Conservation (phyloP, 2,888 invertebrate genomes). For the Tuberolachnus salignus region DNA sequence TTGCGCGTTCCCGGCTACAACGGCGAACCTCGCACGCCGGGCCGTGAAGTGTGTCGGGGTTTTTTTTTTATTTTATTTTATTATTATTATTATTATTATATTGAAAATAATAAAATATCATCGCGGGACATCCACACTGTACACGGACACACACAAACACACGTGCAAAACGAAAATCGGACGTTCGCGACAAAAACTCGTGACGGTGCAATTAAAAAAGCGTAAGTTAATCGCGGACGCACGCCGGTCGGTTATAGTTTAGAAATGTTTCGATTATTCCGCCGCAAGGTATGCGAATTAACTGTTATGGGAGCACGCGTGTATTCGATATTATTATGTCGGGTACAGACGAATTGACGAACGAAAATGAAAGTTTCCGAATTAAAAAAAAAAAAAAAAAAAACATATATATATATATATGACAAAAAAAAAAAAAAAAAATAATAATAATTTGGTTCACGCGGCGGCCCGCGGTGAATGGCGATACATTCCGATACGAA, state of each 20-base stretch:
- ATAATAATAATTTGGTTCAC: slow-evolving; percentile 20
- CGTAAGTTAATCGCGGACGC: background rate
- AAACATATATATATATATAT: no score
- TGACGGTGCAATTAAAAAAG: background rate
- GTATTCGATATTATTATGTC: background rate
- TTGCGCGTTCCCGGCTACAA: no score
- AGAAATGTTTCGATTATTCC: background rate
- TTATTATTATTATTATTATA: no score
- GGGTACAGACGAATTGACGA: background rate
- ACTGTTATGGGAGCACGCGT: no score
- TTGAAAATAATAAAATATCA: no score
- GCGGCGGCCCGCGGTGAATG: background rate
- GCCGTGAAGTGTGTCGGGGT: no score
- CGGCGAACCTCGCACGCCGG: no score
- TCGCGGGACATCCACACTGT: no score
- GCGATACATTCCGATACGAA: slow-evolving; percentile 47
- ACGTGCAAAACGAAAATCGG: background rate
- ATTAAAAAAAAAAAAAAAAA: slow-evolving; percentile 8
- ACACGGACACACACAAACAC: no score
- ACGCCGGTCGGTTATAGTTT: background rate
- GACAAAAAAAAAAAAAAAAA: slow-evolving; percentile 13
- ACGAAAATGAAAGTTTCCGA: slow-evolving; percentile 38
- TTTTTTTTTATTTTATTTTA: no score
- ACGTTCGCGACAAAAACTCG: background rate
- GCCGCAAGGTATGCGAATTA: no score